These are phyloP conservation scores for Holcopasites calliopsidis DNA, from an alignment of 1,140 invertebrate species.

Conservation along the genomic window DNA sequence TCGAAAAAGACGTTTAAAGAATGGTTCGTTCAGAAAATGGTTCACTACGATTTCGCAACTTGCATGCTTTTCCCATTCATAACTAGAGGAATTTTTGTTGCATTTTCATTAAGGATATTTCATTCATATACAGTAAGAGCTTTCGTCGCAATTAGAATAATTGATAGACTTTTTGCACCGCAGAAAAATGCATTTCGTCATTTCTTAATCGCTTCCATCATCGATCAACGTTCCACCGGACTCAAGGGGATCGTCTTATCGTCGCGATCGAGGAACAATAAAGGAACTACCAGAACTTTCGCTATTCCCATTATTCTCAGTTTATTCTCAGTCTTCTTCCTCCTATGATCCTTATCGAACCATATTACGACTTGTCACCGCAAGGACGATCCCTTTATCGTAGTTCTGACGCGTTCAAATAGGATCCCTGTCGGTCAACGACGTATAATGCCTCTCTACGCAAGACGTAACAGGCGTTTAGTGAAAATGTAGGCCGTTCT, in stretches of 20 bases:
- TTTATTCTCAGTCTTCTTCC: not conserved
- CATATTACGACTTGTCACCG: not conserved
- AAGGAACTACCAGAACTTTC: not conserved
- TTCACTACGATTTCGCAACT: too few relatives aligned
- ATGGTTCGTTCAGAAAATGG: too few relatives aligned
- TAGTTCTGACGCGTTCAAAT: not conserved
- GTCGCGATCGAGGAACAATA: not conserved
- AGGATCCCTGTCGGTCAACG: slow-evolving; percentile 7
- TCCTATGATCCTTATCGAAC: slow-evolving; percentile 20
- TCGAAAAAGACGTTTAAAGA: too few relatives aligned
- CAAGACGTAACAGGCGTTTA: not conserved
- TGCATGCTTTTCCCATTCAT: too few relatives aligned
- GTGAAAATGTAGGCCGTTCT: not conserved
- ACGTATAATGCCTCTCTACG: not conserved
- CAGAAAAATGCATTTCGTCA: not conserved
- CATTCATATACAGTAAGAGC: too few relatives aligned
- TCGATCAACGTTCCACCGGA: not conserved
- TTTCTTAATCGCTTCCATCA: not conserved
- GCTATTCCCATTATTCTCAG: not conserved
- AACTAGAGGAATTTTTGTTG: too few relatives aligned
- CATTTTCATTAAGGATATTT: too few relatives aligned
- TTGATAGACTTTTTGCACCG: not conserved
- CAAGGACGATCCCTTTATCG: slow-evolving; percentile 15
- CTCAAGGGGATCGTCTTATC: slow-evolving; percentile 1
- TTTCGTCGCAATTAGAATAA: not conserved